Evolutionary conservation across 2,113 vertebrate species (phyloP), one percentile per base, ranked within the genome.

Genomic region (Ceyx margarethae): DNA sequence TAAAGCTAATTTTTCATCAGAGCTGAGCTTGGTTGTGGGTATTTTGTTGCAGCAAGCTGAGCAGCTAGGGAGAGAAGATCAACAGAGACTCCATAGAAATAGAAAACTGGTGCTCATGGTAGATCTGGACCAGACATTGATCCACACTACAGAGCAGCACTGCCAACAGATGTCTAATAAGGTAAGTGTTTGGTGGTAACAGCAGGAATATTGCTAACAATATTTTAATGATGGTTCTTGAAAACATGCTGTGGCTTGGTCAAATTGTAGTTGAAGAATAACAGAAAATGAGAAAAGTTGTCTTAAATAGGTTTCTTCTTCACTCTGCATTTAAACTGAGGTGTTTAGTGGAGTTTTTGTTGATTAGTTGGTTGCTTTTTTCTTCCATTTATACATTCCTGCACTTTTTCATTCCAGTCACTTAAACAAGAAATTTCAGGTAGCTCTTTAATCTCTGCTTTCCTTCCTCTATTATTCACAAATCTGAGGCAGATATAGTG

Each of bases 31-130:
- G 82, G 3, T 58, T 85, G 15, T 68, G 64, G 60, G 15, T 82
- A 22, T 76, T 60, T 50, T 73, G 15, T 77, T 94, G 33, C 60
- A 99, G 99, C 99, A 99, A 99, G 99, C 99, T 4, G 98, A 99
- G 68, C 97, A 98, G 83, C 96, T 99, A 28, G 99, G 98, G 66
- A 96, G 98, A 81, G 99, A 99, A 93, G 99, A 99, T 95, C 99
- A 99, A 82, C 98, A 99, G 75, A 97, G 99, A 45, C 98, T 99
- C 8, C 98, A 99, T 67, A 97, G 98, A 46, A 99, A 98, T 96
- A 98, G 97, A 58, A 99, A 99, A 84, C 96, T 99, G 48, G 99
- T 99, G 64, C 98, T 99, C 25, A 99, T 99, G 99, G 99, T 99
- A 74, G 99, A 99, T 91, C 96, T 99, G 97, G 99, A 99, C 96